Evolutionary conservation across 2,888 invertebrate species (phyloP).

Genomic region (Pheosia tremula): DNA sequence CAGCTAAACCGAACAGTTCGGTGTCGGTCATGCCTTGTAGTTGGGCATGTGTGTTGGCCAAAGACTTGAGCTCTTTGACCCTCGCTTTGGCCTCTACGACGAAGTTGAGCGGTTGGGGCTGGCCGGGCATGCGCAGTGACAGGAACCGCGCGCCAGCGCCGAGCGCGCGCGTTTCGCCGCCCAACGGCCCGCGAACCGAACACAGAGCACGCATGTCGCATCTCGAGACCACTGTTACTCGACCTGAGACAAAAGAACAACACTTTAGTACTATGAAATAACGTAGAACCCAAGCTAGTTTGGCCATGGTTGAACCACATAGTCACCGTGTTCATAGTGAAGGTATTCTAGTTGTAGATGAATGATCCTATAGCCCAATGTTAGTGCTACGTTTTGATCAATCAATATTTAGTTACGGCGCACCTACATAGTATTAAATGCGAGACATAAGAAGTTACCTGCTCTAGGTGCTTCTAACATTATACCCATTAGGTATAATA

Average conservation of each 20-base stretch:
- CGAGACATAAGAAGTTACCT: too few species aligned
- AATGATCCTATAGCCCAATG: too few species aligned
- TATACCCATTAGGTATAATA: too few species aligned
- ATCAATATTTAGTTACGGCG: too few species aligned
- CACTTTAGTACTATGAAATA: not conserved
- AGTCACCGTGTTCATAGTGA: too few species aligned
- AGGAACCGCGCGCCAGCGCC: conserved; percentile 87
- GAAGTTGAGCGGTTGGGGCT: conserved; percentile 77
- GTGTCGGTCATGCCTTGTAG: conserved; percentile 93
- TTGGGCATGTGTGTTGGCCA: conserved; percentile 91
- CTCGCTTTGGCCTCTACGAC: conserved; percentile 92
- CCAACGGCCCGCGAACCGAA: conserved; percentile 93
- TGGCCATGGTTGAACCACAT: too few species aligned
- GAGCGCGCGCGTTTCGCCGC: conserved; percentile 88
- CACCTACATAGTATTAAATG: too few species aligned
- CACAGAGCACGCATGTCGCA: conserved; percentile 90
- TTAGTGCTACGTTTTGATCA: too few species aligned
- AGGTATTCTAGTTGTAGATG: too few species aligned
- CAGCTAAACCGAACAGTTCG: conserved; percentile 93
- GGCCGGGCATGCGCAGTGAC: conserved; percentile 86
- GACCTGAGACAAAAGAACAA: conserved; percentile 61
- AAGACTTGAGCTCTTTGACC: conserved; percentile 92
- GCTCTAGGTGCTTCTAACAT: too few species aligned
- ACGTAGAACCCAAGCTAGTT: too few species aligned
- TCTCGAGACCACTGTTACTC: conserved; percentile 81